These are phyloP conservation scores for Tridacna crocea DNA, from an alignment of 2,888 invertebrate species.

Conservation along the genomic window DNA sequence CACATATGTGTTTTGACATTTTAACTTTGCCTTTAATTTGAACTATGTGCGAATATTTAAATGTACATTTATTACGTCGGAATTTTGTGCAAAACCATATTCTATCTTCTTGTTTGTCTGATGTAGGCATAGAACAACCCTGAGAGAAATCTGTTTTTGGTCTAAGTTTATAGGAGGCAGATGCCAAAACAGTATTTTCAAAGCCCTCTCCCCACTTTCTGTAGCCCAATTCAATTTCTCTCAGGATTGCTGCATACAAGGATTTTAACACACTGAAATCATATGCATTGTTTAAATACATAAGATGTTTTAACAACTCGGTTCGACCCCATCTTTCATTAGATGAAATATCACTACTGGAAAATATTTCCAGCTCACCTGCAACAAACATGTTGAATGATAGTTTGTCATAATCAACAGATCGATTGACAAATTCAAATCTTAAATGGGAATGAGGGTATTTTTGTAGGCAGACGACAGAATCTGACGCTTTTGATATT, in stretches of 20 bases:
- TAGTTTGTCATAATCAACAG: background rate
- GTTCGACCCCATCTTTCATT: background rate
- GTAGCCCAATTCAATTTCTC: constrained; percentile 1
- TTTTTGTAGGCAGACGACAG: background rate
- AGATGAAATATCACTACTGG: background rate
- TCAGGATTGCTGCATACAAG: constrained; percentile 4
- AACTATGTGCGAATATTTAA: background rate
- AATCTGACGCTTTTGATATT: background rate
- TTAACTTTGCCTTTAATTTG: background rate
- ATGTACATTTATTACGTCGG: constrained; percentile 1
- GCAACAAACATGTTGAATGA: constrained; percentile 9
- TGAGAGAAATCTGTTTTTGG: constrained; percentile 6
- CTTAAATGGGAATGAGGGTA: background rate
- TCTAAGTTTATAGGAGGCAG: background rate
- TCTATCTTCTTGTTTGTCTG: background rate
- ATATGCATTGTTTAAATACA: background rate
- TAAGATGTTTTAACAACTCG: background rate
- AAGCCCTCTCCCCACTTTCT: background rate
- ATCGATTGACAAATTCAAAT: constrained; percentile 3
- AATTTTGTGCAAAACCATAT: constrained; percentile 2
- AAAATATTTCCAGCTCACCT: constrained; percentile 9
- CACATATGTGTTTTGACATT: constrained; percentile 5
- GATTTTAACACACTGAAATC: background rate
- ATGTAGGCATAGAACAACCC: background rate
- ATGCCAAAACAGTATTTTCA: constrained; percentile 10